A percentile compares a stretch with the other conserved stretches of the same genome.
These are phyloP conservation scores for Eulimnadia texana DNA, from an alignment of 1,140 invertebrate species.

Conservation along the genomic window DNA sequence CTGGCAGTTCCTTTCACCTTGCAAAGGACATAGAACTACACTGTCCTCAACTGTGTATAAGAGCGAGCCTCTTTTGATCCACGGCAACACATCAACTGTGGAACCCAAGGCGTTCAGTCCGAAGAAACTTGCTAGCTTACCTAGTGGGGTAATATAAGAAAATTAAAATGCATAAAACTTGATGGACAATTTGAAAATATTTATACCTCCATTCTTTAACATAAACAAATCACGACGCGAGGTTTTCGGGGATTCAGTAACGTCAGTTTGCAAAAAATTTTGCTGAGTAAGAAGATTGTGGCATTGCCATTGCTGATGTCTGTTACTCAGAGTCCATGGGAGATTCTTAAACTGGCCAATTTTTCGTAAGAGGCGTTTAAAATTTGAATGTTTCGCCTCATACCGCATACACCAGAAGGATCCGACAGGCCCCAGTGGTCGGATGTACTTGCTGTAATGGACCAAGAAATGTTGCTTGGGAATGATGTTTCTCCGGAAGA, in stretches of 20 bases:
- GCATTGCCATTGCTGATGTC: slow-evolving; percentile 9
- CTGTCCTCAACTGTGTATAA: background rate
- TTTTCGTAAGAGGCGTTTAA: slow-evolving; percentile 9
- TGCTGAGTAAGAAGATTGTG: background rate
- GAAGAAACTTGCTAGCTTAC: background rate
- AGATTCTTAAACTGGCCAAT: slow-evolving; percentile 8
- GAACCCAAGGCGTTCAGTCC: background rate
- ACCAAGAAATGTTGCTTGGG: slow-evolving; percentile 13
- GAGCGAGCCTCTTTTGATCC: background rate
- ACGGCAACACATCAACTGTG: background rate
- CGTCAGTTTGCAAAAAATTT: no score
- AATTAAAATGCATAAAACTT: background rate
- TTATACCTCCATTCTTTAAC: no score
- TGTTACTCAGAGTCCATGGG: slow-evolving; percentile 1
- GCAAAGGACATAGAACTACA: background rate
- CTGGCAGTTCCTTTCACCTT: background rate
- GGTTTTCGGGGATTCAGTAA: no score
- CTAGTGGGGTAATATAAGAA: background rate
- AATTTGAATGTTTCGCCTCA: slow-evolving; percentile 14
- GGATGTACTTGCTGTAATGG: slow-evolving; percentile 7
- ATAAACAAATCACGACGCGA: no score
- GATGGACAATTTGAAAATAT: background rate
- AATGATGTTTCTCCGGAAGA: slow-evolving; percentile 5
- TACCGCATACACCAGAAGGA: slow-evolving; percentile 15
- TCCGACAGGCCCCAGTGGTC: slow-evolving; percentile 5